Evolutionary conservation across 2,888 invertebrate species (phyloP).

Genomic region (Cataglyphis albicans): DNA sequence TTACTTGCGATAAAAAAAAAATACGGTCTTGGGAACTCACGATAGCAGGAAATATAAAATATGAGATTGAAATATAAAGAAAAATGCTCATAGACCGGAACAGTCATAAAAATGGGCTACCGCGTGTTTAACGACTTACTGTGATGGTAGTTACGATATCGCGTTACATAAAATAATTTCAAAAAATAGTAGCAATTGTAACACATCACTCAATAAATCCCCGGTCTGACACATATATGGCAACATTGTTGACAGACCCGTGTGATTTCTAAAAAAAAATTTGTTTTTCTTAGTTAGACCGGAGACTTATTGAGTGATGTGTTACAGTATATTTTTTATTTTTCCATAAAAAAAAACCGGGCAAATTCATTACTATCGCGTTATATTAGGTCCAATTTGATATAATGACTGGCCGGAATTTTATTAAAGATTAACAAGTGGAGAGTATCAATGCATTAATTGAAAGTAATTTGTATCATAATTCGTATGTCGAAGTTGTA

Average conservation of each 20-base stretch:
- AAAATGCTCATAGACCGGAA: constrained; percentile 34
- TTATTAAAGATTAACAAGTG: constrained; percentile 20
- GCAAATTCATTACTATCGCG: neutral
- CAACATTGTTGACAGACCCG: no score
- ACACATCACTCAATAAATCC: no score
- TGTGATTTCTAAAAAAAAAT: no score
- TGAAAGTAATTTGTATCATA: neutral
- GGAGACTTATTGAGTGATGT: no score
- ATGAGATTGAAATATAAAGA: constrained; percentile 39
- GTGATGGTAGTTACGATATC: constrained; percentile 38
- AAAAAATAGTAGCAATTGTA: constrained; percentile 40
- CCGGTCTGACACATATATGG: no score
- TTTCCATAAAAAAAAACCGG: constrained; percentile 3
- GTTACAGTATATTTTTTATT: constrained; percentile 23
- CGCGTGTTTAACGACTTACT: constrained; percentile 46
- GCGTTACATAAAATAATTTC: constrained; percentile 42
- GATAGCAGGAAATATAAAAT: constrained; percentile 38
- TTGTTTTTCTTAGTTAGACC: no score
- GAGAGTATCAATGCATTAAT: constrained; percentile 8
- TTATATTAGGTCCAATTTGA: constrained; percentile 7
- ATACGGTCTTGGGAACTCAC: constrained; percentile 23
- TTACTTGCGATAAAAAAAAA: constrained; percentile 23
- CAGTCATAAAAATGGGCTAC: constrained; percentile 43
- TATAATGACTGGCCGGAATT: neutral
- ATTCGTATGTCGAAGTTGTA: neutral